Base-by-base conservation (phyloP, 2,113 vertebrate species). In the Hippoglossus stenolepis region DNA sequence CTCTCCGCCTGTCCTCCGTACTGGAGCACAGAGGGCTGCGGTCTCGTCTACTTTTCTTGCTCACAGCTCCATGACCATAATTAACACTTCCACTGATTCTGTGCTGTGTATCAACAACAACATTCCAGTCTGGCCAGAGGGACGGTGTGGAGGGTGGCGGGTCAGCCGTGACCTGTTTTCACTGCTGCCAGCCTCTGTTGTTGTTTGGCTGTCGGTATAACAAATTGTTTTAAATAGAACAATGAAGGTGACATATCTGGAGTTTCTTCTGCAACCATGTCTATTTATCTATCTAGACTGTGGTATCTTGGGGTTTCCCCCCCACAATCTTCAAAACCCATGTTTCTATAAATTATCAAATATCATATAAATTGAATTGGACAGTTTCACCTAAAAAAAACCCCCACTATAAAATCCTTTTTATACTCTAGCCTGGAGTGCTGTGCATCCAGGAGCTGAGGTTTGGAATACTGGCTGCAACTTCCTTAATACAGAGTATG, bases 81-180 rank as follows among this genome's bases (percentile, higher is more conserved):
- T 94, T 94, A 93, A 92, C 91, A 93, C 93, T 91, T 90, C 68
- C 76, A 88, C 84, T 85, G 82, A 86, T 88, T 85, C 79, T 62
- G 83, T 75, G 85, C 84, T 68, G 88, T 83, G 86, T 84, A 93
- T 89, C 87, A 92, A 93, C 92, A 95, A 93, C 90, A 92, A 88
- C 87, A 93, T 95, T 93, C 92, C 91, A 91, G 91, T 91, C 91
- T 93, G 90, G 83, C 85, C 65, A 68, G 85, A 83, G 74, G 79
- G 80, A 75, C 66, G 60, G 73, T 65, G 82, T 56, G 70, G 80
- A 45, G 58, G 57, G 64, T 64, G 72, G 77, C 38, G 62, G 85
- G 66, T 87, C 69, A 82, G 80, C 73, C 79, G 66, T 88, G 80
- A 87, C 79, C 80, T 72, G 83, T 68, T 89, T 84, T 70, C 75